phyloP scores from a whole-genome alignment of 2,888 invertebrate species.

The Pharmacophagus antenor region DNA sequence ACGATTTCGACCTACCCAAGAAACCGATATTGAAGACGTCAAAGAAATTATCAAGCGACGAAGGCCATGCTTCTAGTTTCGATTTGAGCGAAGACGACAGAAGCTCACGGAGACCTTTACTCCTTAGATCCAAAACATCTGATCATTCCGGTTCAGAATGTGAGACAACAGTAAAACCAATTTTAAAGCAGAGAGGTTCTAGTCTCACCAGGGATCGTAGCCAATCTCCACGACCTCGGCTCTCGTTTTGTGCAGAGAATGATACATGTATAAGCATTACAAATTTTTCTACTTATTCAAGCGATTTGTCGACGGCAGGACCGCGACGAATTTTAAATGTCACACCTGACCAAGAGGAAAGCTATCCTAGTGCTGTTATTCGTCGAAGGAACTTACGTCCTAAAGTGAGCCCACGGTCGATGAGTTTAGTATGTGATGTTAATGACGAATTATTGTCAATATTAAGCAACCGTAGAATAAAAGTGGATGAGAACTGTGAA shows the following conservation, averaged over 20 bases:
- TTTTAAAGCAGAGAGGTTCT: slow-evolving; percentile 83
- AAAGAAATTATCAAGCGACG: slow-evolving; percentile 84
- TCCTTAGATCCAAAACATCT: slow-evolving; percentile 77
- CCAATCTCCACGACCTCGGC: slow-evolving; percentile 83
- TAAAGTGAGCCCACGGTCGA: slow-evolving; percentile 67
- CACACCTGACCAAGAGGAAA: slow-evolving; percentile 61
- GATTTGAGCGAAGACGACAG: slow-evolving; percentile 78
- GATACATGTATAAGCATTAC: slow-evolving; percentile 69
- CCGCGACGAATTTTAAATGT: slow-evolving; percentile 69
- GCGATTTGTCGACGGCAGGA: slow-evolving; percentile 74
- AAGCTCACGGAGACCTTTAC: slow-evolving; percentile 80
- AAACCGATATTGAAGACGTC: slow-evolving; percentile 89
- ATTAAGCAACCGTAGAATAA: slow-evolving; percentile 67
- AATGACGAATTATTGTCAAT: slow-evolving; percentile 75
- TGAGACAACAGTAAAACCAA: slow-evolving; percentile 82
- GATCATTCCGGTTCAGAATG: slow-evolving; percentile 80
- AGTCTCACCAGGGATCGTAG: slow-evolving; percentile 81
- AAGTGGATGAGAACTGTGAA: slow-evolving; percentile 72
- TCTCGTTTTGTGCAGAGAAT: slow-evolving; percentile 82
- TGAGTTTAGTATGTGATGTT: slow-evolving; percentile 72
- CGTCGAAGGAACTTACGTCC: slow-evolving; percentile 71
- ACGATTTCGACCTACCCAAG: slow-evolving; percentile 86
- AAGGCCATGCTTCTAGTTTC: slow-evolving; percentile 78
- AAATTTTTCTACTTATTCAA: slow-evolving; percentile 71
- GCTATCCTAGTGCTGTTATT: slow-evolving; percentile 70